Conservation (phyloP, 2,888 invertebrate species). For the Ypsolopha scabrella region DNA sequence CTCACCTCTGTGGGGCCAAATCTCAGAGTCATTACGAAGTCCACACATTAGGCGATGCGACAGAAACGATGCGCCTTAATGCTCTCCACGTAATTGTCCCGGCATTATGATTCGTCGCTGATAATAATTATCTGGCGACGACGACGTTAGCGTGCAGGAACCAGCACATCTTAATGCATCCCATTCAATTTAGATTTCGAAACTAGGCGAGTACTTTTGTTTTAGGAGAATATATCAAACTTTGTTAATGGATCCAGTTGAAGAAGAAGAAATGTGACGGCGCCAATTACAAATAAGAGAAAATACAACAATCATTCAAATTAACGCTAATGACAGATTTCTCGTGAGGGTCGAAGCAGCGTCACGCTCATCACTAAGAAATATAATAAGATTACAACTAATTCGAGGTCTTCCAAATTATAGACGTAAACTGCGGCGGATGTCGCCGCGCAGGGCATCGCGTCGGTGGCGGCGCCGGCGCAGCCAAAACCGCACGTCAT, state of each 20-base stretch:
- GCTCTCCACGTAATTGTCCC: conserved; percentile 37
- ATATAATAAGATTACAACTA: conserved; percentile 53
- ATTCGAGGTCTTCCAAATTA: conserved; percentile 67
- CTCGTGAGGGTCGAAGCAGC: conserved; percentile 38
- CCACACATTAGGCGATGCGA: conserved; percentile 39
- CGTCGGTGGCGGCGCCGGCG: conserved; percentile 48
- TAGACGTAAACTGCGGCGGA: conserved; percentile 55
- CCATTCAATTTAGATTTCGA: conserved; percentile 9
- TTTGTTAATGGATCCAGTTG: no score
- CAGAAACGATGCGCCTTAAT: conserved; percentile 26
- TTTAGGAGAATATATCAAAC: conserved; percentile 5
- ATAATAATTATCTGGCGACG: conserved; percentile 39
- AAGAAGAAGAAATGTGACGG: background rate
- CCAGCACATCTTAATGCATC: conserved; percentile 10
- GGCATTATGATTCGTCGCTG: conserved; percentile 36
- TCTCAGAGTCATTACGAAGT: conserved; percentile 40
- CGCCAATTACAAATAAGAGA: conserved; percentile 21
- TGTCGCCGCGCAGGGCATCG: conserved; percentile 38
- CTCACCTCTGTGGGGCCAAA: conserved; percentile 19
- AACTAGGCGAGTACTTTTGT: conserved; percentile 5
- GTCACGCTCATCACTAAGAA: conserved; percentile 62
- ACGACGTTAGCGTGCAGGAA: conserved; percentile 18
- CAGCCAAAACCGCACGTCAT: conserved; percentile 65
- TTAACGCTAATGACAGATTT: conserved; percentile 66
- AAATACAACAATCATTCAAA: conserved; percentile 50